Conservation (phyloP, 1,140 invertebrate genomes). For the Solenopsis invicta region DNA sequence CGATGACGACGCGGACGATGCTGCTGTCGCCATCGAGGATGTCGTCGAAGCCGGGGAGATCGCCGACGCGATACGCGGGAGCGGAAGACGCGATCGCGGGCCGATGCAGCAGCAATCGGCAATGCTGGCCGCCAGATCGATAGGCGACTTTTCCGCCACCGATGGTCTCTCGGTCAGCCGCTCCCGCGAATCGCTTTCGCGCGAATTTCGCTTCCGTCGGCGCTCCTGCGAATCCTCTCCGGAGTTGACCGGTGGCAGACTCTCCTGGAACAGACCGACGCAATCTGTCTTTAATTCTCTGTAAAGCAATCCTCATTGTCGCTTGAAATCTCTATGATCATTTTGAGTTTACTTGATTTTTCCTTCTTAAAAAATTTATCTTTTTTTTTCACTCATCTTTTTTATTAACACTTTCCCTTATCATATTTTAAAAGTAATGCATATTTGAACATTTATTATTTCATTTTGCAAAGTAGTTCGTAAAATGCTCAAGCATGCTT, state of each 20-base stretch:
- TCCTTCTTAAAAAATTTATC: background rate
- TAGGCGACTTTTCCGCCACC: conserved; percentile 68
- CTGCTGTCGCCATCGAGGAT: background rate
- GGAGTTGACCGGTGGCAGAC: conserved; percentile 75
- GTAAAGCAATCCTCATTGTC: background rate
- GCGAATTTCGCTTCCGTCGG: conserved; percentile 75
- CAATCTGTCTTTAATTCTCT: background rate
- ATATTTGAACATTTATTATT: background rate
- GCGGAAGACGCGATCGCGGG: conserved; percentile 81
- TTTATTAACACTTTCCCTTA: background rate
- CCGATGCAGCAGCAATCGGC: conserved; percentile 85
- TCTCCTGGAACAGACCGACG: conserved; percentile 76
- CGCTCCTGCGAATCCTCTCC: conserved; percentile 78
- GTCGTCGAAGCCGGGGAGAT: conserved; percentile 34
- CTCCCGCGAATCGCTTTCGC: conserved; percentile 78
- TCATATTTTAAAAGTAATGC: background rate
- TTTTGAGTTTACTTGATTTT: background rate
- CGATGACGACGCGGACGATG: conserved; percentile 31
- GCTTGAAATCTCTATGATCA: background rate
- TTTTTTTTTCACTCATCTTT: no score
- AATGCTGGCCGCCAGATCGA: conserved; percentile 77
- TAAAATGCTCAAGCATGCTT: background rate
- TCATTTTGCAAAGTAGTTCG: background rate
- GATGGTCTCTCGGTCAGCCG: conserved; percentile 77
- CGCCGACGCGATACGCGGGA: conserved; percentile 75